Evolutionary conservation across 1,140 invertebrate genomes (phyloP).

Genomic region (Spodoptera litura): DNA sequence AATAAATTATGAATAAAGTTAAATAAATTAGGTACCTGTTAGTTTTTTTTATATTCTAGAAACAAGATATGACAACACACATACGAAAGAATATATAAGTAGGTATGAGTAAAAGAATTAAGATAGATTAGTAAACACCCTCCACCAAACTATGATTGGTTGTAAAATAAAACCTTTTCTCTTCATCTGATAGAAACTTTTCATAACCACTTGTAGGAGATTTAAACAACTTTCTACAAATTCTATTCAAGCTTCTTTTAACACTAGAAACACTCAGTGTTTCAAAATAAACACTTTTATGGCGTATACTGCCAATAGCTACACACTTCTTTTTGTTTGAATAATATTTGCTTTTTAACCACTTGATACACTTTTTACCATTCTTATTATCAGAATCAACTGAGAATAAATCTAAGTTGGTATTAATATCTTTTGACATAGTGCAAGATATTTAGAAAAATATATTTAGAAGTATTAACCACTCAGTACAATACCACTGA

Average conservation of each 20-base stretch:
- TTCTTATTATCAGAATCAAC: conserved; percentile 4
- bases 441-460: conserved; percentile 27
- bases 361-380: conserved; percentile 60
- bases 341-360: conserved; percentile 67
- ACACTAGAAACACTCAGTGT: conserved; percentile 72
- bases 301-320: conserved; percentile 59
- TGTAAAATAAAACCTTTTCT: conserved; percentile 79
- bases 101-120: not conserved
- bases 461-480: not conserved
- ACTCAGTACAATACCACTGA: conserved; percentile 8
- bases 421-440: conserved; percentile 51
- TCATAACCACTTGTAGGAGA: conserved; percentile 72
- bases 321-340: conserved; percentile 62
- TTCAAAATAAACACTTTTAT: conserved; percentile 71
- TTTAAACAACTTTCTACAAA: conserved; percentile 72
- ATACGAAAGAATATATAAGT: conserved; percentile 2
- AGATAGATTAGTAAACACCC: conserved; percentile 61
- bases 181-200: conserved; percentile 80
- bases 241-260: conserved; percentile 68
- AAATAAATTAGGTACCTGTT: too few species aligned
- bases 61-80: not conserved
- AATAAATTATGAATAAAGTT: too few species aligned
- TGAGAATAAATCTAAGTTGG: conserved; percentile 56
- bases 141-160: conserved; percentile 73
- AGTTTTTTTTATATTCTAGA: not conserved